These are phyloP conservation scores for Agonum fuliginosum DNA, from an alignment of 2,888 invertebrate species.

Conservation along the genomic window DNA sequence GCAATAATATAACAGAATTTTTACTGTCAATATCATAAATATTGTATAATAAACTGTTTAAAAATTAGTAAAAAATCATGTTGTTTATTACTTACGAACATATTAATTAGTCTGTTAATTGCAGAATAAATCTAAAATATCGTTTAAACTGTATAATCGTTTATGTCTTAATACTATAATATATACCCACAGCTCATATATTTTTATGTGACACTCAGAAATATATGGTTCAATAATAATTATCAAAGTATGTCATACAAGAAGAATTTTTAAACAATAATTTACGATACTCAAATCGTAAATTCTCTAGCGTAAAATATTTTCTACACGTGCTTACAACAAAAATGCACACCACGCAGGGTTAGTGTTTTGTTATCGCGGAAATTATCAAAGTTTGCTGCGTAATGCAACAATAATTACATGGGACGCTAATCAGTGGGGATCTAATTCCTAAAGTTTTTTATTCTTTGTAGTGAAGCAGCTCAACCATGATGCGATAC, in stretches of 20 bases:
- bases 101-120: slow-evolving; percentile 27
- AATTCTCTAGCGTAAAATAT: background rate
- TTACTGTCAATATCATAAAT: slow-evolving; percentile 21
- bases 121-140: slow-evolving; percentile 12
- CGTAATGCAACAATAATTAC: slow-evolving; percentile 37
- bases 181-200: slow-evolving; percentile 32
- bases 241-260: background rate
- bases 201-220: slow-evolving; percentile 30
- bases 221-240: background rate
- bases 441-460: slow-evolving; percentile 15
- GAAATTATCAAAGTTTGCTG: slow-evolving; percentile 22
- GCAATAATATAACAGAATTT: background rate
- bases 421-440: slow-evolving; percentile 14
- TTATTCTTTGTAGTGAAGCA: too few relatives aligned
- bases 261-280: background rate
- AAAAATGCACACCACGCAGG: background rate
- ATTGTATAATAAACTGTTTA: too few relatives aligned
- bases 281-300: background rate
- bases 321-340: background rate
- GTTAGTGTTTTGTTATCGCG: slow-evolving; percentile 20
- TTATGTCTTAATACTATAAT: slow-evolving; percentile 21
- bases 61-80: background rate
- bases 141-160: slow-evolving; percentile 2
- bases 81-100: background rate
- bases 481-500: background rate